Percentiles rank a stretch among this genome's conserved stretches.
phyloP scores from a whole-genome alignment of 2,113 vertebrate genomes.

The Barnardius zonarius region DNA sequence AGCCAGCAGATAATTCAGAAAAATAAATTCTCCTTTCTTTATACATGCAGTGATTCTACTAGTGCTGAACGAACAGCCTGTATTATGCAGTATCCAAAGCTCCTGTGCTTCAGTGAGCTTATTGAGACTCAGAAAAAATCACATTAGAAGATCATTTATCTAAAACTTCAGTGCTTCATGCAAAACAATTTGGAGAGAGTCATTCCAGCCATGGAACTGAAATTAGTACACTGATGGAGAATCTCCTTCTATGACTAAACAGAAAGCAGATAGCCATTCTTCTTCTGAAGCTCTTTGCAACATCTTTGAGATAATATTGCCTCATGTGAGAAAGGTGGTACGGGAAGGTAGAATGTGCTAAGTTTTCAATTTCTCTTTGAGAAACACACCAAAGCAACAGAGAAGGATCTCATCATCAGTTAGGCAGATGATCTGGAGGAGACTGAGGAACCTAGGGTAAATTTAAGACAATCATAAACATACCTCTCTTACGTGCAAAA shows the following conservation, averaged over 20 bases:
- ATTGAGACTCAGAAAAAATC: background rate
- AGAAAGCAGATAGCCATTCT: background rate
- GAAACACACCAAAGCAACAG: background rate
- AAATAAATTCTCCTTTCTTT: slow-evolving; percentile 16
- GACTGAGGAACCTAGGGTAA: background rate
- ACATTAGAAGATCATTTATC: slow-evolving; percentile 5
- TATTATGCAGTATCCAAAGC: background rate
- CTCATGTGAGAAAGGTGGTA: background rate
- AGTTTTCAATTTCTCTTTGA: background rate
- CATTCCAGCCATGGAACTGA: background rate
- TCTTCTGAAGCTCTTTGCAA: background rate
- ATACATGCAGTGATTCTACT: background rate
- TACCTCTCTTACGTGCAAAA: background rate
- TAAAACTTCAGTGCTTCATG: slow-evolving; percentile 1
- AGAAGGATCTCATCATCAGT: background rate
- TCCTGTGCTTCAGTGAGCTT: background rate
- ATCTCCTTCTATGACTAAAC: background rate
- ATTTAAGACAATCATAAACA: background rate
- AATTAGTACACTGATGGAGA: slow-evolving; percentile 10
- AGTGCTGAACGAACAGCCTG: background rate
- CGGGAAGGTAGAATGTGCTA: background rate
- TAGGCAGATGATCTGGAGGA: background rate
- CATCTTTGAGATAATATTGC: background rate
- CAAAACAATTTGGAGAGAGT: background rate
- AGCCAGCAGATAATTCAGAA: background rate